Base-by-base conservation (phyloP, 2,888 invertebrate genomes). In the Diaphora mendica region DNA sequence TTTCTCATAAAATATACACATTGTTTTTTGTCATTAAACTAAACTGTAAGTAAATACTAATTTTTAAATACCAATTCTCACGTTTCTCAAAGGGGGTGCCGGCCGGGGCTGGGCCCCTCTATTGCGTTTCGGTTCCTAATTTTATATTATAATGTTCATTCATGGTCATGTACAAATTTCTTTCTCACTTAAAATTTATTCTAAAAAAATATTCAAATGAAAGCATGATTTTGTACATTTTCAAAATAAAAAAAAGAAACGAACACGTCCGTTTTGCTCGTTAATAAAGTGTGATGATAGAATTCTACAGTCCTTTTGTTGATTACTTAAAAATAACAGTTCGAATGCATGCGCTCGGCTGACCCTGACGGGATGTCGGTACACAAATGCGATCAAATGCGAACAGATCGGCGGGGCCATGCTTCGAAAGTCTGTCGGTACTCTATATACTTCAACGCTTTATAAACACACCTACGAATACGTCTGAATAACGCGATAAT, bases 1-100 rank as follows among this genome's bases (percentile, higher is more conserved):
- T 94, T 95, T 95, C 92, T 95, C 95, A 95, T 95, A 95, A 95
- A 95, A 95, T 95, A 95, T 95, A 95, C 95, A 95, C 95, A 95
- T 95, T 95, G 95, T 95, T 95, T 94, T 70, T 95, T 95, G 94
- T 94, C 94, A 94, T 94, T 95, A 94, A 95, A 95, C 95, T 95
- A 95, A 95, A 95, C 91, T 94, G 95, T 95, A 95, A 95, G 95
- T 95, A 95, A 95, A 95, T 95, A 95, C 95, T 95, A 95, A 95
- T 94, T 95, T 82, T 95, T 95, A 95, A 95, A 95, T 95, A 95
- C 95, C 95, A 95, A 95, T 95, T 89, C 88, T 93, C 91, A 92
- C 93, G 89, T 90, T 91, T 89, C 86, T 89, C 90, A 91, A 91
- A 91, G 91, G 89, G 62, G 89, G 88, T 89, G 89, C 82, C 74